Conservation (phyloP, 92 coral and sea anemone genomes). For the Epizoanthus rinbou region DNA sequence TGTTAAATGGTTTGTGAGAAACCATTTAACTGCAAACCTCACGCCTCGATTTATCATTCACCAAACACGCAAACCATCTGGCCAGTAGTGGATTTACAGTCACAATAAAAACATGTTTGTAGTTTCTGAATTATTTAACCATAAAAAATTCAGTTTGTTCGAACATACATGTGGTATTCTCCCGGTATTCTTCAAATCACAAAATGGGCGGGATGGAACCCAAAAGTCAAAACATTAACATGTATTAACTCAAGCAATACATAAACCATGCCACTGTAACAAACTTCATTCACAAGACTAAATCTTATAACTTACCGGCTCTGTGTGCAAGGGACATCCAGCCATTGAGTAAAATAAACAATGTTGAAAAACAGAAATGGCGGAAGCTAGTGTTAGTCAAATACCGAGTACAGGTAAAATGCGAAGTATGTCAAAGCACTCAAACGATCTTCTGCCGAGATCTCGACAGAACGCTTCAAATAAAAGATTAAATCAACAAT, state of each 20-base stretch:
- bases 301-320: constrained; percentile 51
- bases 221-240: not conserved
- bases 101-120: not conserved
- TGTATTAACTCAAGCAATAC: not conserved
- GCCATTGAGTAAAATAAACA: constrained; percentile 20
- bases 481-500: not conserved
- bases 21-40: constrained; percentile 16
- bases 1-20: not conserved
- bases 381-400: not conserved
- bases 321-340: constrained; percentile 45
- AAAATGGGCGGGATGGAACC: constrained; percentile 30
- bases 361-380: constrained; percentile 21
- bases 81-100: not conserved
- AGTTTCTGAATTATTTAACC: constrained; percentile 1
- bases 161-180: not conserved
- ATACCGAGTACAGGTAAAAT: not conserved
- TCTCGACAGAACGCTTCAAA: not conserved
- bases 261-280: too few species aligned
- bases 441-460: not conserved
- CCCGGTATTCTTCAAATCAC: not conserved
- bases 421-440: not conserved
- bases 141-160: not conserved
- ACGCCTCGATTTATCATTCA: not conserved
- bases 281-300: not conserved
- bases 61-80: not conserved